phyloP scores from a whole-genome alignment of 2,888 invertebrate genomes.

The Blastobasis lacticolella region DNA sequence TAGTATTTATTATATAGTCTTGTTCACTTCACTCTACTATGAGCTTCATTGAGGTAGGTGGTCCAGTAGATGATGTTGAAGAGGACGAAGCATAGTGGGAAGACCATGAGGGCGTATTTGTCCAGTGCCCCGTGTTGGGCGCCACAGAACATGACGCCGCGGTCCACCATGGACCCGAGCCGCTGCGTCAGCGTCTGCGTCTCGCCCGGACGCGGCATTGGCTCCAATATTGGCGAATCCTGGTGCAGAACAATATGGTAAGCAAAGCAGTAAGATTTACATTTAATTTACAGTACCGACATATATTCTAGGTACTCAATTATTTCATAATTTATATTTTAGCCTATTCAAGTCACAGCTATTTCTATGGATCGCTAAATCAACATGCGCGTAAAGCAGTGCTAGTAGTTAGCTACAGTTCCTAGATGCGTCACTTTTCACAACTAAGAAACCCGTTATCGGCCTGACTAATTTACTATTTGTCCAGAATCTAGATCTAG shows the following conservation, averaged over 20 bases:
- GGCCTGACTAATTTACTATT: neutral
- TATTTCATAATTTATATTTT: neutral
- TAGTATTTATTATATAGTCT: no score
- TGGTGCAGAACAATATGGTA: constrained; percentile 20
- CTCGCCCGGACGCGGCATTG: constrained; percentile 44
- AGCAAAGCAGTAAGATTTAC: neutral
- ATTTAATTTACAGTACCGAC: no score
- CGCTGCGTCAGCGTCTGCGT: constrained; percentile 37
- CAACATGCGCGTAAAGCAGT: constrained; percentile 27
- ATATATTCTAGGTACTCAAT: neutral
- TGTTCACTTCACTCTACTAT: constrained; percentile 12
- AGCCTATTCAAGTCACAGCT: neutral
- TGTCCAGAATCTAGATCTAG: neutral
- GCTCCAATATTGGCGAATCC: constrained; percentile 65
- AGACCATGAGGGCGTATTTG: constrained; percentile 74
- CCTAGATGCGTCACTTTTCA: no score
- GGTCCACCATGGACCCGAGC: constrained; percentile 59
- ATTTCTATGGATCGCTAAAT: neutral
- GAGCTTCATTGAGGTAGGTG: constrained; percentile 74
- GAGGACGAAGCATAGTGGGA: constrained; percentile 73
- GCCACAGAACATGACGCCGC: constrained; percentile 76
- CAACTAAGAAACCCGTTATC: no score
- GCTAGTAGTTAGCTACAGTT: constrained; percentile 1
- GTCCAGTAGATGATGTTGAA: constrained; percentile 77
- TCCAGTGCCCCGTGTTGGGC: constrained; percentile 76